Base-by-base conservation (phyloP, 2,113 vertebrate genomes). In the Vombatus ursinus region DNA sequence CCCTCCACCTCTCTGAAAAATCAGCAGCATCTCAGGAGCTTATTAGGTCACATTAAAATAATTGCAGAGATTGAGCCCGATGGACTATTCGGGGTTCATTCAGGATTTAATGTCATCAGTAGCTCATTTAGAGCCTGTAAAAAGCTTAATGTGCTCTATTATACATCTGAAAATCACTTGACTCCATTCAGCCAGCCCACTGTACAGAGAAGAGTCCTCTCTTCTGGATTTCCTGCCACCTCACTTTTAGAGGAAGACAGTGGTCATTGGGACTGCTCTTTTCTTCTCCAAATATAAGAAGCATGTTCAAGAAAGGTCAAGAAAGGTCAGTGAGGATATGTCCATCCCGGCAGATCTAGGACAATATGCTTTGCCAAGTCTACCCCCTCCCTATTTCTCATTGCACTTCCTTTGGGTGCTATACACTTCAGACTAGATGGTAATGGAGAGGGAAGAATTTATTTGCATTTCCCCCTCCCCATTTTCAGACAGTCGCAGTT, bases 91-190 rank as follows among this genome's bases (percentile, higher is more conserved):
- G 94, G 97, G 97, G 95, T 97, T 98, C 95, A 96, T 92, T 95
- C 94, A 93, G 50, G 96, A 94, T 98, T 98, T 98, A 98, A 96
- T 94, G 96, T 95, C 97, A 98, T 97, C 95, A 89, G 89, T 95
- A 97, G 92, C 95, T 94, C 92, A 84, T 94, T 92, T 77, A 92
- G 97, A 97, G 97, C 97, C 94, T 97, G 96, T 97, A 97, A 97
- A 97, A 98, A 97, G 96, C 97, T 97, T 98, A 98, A 96, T 95
- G 96, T 52, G 90, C 91, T 97, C 50, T 94, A 94, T 96, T 96
- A 93, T 94, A 98, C 89, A 95, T 93, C 92, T 92, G 92, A 94
- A 96, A 96, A 91, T 97, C 95, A 96, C 24, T 93, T 53, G 52
- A 91, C 91, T 94, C 93, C 28, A 12, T 84, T 93, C 52, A 57